Evolutionary conservation across 2,797 vertebrate species (phyloP).

Genomic region (Trematomus bernacchii): DNA sequence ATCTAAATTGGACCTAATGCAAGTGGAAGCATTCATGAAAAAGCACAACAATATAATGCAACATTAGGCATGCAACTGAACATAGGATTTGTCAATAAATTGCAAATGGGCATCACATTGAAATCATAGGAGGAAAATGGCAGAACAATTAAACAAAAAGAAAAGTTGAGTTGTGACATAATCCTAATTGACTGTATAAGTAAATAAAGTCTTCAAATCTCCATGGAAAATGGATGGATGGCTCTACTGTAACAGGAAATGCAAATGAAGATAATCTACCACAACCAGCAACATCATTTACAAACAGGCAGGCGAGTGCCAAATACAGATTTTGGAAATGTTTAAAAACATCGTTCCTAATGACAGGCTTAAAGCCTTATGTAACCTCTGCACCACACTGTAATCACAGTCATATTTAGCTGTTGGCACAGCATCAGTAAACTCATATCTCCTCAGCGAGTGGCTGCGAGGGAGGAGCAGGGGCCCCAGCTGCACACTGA

Average conservation of each 20-base stretch:
- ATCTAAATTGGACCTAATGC: conserved; percentile 41
- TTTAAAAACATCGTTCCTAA: conserved; percentile 69
- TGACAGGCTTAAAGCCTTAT: conserved; percentile 65
- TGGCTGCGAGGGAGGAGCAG: conserved; percentile 26
- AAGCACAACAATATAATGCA: conserved; percentile 9
- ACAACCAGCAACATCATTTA: conserved; percentile 22
- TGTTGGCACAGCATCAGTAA: conserved; percentile 51
- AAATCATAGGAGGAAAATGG: background rate
- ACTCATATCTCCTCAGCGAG: conserved; percentile 45
- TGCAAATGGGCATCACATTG: background rate
- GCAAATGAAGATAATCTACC: conserved; percentile 32
- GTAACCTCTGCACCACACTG: conserved; percentile 50
- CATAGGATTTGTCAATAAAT: background rate
- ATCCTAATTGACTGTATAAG: background rate
- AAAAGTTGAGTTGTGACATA: background rate
- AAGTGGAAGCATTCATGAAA: conserved; percentile 1
- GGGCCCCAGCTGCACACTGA: conserved; percentile 33
- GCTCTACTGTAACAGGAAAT: conserved; percentile 5
- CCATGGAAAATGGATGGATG: background rate
- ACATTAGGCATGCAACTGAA: conserved; percentile 5
- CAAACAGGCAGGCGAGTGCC: conserved; percentile 7
- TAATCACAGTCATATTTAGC: conserved; percentile 57
- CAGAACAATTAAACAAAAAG: background rate
- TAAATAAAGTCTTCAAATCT: background rate
- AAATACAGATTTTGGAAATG: conserved; percentile 66